Evolutionary conservation across 2,113 vertebrate genomes (phyloP), one percentile per base, ranked within the genome.

Genomic region (Phylloscopus trochilus): DNA sequence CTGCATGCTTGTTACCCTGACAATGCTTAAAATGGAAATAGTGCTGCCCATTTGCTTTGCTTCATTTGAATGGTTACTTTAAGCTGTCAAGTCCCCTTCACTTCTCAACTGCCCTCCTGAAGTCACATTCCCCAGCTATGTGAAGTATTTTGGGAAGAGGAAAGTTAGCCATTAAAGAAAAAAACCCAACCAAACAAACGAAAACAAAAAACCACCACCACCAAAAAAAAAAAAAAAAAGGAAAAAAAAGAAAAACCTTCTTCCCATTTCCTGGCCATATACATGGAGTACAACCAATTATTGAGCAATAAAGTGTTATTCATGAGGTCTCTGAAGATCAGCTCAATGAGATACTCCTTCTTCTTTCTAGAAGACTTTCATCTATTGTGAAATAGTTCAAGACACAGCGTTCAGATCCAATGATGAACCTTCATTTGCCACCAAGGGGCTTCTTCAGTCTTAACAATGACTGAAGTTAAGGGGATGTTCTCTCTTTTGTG

Each of bases 1-100:
- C 64, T 87, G 67, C 81, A n/a, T 62, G 87, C 73, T 76, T 64
- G 28, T 92, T 95, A 82, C 53, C n/a, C 67, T 70, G 82, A 87
- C 84, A 91, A 90, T 63, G 72, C 90, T 95, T 89, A 90, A 87
- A 95, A 95, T 81, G 94, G 92, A 88, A 97, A 94, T n/a, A 41
- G 68, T 13, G 39, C 77, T 59, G 68, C 73, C 58, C 59, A 33
- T 79, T 93, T 80, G 84, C 64, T 88, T 83, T 37, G 39, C 51
- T 47, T 72, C 69, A 13, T 77, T 85, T 88, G 81, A 88, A 37
- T 0, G 0, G 82, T n/a, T 88, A 59, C 70, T 88, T 91, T 20
- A 46, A 69, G 52, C 72, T 91, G 85, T 87, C 90, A 88, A 53
- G 91, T 53, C 63, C 53, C 56, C 52, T 92, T 70, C 70, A 77